These are phyloP conservation scores for Adelognathus sp. DNA, from an alignment of 2,888 invertebrate species.

Conservation along the genomic window DNA sequence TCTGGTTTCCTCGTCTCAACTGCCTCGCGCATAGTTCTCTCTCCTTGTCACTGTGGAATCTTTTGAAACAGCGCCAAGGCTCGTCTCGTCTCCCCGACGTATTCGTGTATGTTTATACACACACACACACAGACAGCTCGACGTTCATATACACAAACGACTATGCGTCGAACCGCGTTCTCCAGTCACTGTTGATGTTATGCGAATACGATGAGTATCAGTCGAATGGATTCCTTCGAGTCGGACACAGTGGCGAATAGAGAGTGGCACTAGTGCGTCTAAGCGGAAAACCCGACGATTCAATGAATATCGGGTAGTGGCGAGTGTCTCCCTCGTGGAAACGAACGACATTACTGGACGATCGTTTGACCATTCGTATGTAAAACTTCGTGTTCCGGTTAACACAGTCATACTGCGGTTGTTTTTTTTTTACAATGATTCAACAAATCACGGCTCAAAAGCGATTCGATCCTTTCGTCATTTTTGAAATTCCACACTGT, in stretches of 20 bases:
- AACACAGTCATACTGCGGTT: background rate
- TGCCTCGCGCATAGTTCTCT: background rate
- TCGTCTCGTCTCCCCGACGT: background rate
- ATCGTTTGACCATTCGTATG: background rate
- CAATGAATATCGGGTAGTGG: conserved; percentile 20
- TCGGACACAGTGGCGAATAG: background rate
- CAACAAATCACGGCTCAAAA: too few species aligned
- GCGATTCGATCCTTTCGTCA: too few species aligned
- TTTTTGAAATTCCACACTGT: too few species aligned
- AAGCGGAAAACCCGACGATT: conserved; percentile 27
- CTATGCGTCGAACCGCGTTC: conserved; percentile 1
- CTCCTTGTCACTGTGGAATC: background rate
- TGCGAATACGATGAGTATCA: conserved; percentile 22
- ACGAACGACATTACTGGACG: conserved; percentile 28
- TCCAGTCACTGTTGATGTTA: conserved; percentile 39
- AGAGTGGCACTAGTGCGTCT: background rate
- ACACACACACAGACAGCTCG: background rate
- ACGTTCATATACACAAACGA: background rate
- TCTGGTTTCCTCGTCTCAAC: conserved; percentile 11
- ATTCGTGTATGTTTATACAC: background rate
- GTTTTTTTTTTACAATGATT: background rate
- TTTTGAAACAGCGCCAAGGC: background rate
- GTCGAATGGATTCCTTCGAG: conserved; percentile 30
- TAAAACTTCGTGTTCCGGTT: background rate
- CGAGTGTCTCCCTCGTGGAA: conserved; percentile 12